Evolutionary conservation across 2,797 vertebrate genomes (phyloP).

Genomic region (Lacerta viridis): DNA sequence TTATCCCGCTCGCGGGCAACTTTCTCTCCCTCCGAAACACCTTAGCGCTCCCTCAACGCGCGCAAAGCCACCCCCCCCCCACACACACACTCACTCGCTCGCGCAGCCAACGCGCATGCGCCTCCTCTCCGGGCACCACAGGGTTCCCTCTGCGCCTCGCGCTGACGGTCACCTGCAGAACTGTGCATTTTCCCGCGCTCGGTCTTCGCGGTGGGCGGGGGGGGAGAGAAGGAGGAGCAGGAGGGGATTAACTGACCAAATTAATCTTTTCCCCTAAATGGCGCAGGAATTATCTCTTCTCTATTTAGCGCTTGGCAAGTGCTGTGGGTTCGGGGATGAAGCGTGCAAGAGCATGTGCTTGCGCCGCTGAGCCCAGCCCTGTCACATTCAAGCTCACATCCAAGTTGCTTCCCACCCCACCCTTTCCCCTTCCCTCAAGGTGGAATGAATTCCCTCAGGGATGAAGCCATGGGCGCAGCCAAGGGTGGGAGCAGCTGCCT

Average conservation of each 20-base stretch:
- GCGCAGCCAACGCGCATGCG: constrained; percentile 57
- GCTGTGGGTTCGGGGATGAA: background rate
- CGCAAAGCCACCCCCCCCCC: constrained; percentile 3
- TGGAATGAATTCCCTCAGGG: too few relatives aligned
- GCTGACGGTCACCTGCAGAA: constrained; percentile 31
- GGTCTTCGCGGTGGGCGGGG: too few relatives aligned
- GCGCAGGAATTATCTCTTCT: constrained; percentile 22
- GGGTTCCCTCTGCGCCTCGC: constrained; percentile 22
- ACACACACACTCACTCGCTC: too few relatives aligned
- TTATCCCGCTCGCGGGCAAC: constrained; percentile 65
- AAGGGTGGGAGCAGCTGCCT: too few relatives aligned
- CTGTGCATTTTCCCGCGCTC: constrained; percentile 18
- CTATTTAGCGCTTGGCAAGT: background rate
- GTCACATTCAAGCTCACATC: background rate
- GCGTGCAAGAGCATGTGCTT: constrained; percentile 9
- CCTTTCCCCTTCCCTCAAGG: background rate
- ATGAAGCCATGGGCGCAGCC: too few relatives aligned
- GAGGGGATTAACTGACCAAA: constrained; percentile 40
- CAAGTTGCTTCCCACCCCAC: background rate
- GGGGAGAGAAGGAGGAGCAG: too few relatives aligned
- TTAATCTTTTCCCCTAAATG: background rate
- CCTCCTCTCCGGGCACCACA: background rate
- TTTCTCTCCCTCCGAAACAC: constrained; percentile 72
- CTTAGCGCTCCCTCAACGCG: background rate
- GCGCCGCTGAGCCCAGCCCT: background rate